Conservation (phyloP, 2,888 invertebrate genomes). For the Watsonalla cultraria region DNA sequence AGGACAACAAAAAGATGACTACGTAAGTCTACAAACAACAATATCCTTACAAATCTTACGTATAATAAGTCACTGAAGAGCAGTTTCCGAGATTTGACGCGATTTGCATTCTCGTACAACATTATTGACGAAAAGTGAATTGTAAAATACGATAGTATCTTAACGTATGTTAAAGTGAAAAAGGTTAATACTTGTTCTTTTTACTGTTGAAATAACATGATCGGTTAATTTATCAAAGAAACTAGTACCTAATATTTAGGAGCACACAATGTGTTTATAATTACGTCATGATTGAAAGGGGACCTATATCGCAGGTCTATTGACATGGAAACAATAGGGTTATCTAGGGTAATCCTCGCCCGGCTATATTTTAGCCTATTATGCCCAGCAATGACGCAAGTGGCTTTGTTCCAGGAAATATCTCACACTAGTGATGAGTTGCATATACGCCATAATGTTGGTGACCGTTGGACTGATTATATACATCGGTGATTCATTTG, state of each 20-base stretch:
- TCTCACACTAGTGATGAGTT: constrained; percentile 80
- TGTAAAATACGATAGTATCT: no score
- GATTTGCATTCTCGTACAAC: neutral
- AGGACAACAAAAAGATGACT: constrained; percentile 67
- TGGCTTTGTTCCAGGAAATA: constrained; percentile 72
- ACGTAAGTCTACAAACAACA: constrained; percentile 41
- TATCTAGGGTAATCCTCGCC: neutral
- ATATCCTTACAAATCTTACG: neutral
- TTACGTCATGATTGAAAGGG: neutral
- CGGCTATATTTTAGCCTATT: neutral
- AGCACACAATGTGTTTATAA: no score
- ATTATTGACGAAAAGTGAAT: neutral
- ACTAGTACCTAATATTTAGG: no score
- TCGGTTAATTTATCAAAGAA: no score
- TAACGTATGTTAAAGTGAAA: no score
- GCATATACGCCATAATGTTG: constrained; percentile 83
- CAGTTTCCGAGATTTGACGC: neutral
- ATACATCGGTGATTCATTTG: constrained; percentile 79
- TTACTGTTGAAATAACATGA: no score
- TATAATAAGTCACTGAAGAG: neutral
- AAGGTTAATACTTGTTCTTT: no score
- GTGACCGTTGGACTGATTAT: constrained; percentile 83
- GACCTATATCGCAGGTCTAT: neutral
- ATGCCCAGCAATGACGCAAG: neutral
- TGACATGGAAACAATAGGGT: neutral